Evolutionary conservation across 2,113 vertebrate genomes (phyloP).

Genomic region (Aspidoscelis tigris): DNA sequence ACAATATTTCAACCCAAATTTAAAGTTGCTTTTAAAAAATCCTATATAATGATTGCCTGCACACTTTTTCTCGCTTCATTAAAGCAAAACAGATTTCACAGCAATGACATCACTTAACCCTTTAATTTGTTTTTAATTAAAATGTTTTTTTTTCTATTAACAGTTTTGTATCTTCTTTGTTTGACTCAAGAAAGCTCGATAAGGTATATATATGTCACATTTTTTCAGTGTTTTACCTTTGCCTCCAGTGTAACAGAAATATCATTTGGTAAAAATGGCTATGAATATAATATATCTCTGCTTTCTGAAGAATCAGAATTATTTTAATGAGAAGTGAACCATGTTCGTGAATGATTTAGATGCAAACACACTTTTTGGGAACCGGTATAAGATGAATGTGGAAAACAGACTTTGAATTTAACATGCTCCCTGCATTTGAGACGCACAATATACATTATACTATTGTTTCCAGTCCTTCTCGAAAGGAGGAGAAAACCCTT

Average conservation of each 20-base stretch:
- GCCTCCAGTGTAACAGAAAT: constrained; percentile 27
- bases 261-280: constrained; percentile 44
- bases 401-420: constrained; percentile 59
- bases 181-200: constrained; percentile 19
- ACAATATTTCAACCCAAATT: constrained; percentile 60
- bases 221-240: constrained; percentile 19
- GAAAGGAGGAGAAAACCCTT: constrained; percentile 80
- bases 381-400: constrained; percentile 65
- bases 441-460: constrained; percentile 59
- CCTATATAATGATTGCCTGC: neutral
- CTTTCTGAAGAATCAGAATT: constrained; percentile 2
- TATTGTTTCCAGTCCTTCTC: constrained; percentile 70
- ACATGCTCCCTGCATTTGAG: constrained; percentile 55
- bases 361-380: constrained; percentile 64
- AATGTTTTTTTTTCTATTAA: constrained; percentile 33
- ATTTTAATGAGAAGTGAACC: constrained; percentile 69
- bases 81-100: constrained; percentile 31
- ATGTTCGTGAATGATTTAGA: constrained; percentile 49
- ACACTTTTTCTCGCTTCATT: neutral
- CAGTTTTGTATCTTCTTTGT: neutral
- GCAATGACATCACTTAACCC: constrained; percentile 52
- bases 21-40: constrained; percentile 45
- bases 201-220: neutral
- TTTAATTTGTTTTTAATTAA: constrained; percentile 48
- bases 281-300: constrained; percentile 39